phyloP scores from a whole-genome alignment of 2,888 invertebrate genomes.

The Cetonia aurata region DNA sequence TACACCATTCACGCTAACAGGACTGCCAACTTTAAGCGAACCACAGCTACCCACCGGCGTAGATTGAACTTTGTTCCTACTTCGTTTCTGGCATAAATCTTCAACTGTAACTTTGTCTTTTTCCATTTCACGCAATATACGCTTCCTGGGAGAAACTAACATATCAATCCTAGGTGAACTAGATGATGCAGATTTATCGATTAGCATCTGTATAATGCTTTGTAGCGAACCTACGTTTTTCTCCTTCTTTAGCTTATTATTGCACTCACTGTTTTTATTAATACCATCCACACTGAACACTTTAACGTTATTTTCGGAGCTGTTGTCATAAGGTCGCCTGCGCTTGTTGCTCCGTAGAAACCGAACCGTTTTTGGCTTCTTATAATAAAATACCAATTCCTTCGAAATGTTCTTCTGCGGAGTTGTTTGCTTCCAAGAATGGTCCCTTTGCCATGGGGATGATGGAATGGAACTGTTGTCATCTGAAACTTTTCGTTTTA shows the following conservation, averaged over 20 bases:
- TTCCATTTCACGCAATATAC: slow-evolving; percentile 85
- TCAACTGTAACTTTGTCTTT: slow-evolving; percentile 59
- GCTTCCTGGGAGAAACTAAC: slow-evolving; percentile 85
- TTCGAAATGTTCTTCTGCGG: slow-evolving; percentile 81
- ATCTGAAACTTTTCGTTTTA: slow-evolving; percentile 76
- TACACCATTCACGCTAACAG: slow-evolving; percentile 57
- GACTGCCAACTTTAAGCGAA: slow-evolving; percentile 53
- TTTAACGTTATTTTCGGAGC: slow-evolving; percentile 48
- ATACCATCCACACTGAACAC: slow-evolving; percentile 48
- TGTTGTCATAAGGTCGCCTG: slow-evolving; percentile 51
- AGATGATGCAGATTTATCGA: slow-evolving; percentile 58
- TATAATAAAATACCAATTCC: slow-evolving; percentile 80
- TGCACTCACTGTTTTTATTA: slow-evolving; percentile 55
- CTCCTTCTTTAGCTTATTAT: slow-evolving; percentile 51
- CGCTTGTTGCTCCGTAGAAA: slow-evolving; percentile 47
- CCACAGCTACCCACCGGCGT: slow-evolving; percentile 51
- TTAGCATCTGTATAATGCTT: slow-evolving; percentile 59
- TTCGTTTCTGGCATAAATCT: slow-evolving; percentile 60
- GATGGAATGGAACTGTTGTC: slow-evolving; percentile 92
- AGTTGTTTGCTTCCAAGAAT: slow-evolving; percentile 87
- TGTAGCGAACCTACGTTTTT: slow-evolving; percentile 56
- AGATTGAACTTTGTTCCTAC: slow-evolving; percentile 57
- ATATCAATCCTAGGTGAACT: slow-evolving; percentile 61
- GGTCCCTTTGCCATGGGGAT: slow-evolving; percentile 91
- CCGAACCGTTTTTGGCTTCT: slow-evolving; percentile 69